Base-by-base conservation (phyloP, 2,797 vertebrate genomes). In the Vespertilio murinus region DNA sequence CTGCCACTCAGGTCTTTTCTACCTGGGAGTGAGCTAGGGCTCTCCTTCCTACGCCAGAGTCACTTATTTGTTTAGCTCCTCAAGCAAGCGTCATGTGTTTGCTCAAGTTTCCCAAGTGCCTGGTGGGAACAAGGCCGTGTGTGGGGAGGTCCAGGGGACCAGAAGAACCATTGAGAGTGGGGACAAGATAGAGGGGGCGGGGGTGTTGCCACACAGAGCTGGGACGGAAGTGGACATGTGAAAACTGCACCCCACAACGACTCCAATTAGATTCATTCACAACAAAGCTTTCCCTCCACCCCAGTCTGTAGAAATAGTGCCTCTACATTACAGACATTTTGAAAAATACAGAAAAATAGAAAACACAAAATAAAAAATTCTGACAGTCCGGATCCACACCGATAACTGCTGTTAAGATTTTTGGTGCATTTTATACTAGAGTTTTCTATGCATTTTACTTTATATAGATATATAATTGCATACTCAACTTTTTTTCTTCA, bases 21-120 rank as follows among this genome's bases (percentile, higher is more conserved):
- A 45, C 47, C 56, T 70, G 18, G 52, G 8, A 22, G 23, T 6
- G 38, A 81, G 30, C 17, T 47, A 22, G 18, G 7, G 22, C 71
- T 93, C 54, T 56, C 42, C 49, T 88, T 83, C 64, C 35, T 82
- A 12, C 42, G 80, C 74, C n/a, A 49, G 56, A 75, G 33, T 69
- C 81, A 33, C 35, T 83, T 87, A 47, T 47, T 79, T 95, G 74
- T 61, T 59, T 75, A 73, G 9, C 70, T 93, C 83, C 83, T 94
- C 61, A 89, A 75, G 84, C 52, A 23, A 82, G 40, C 1, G 5
- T 79, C 59, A 8, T 59, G 8, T 87, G 47, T 70, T 95, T 74
- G 59, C 64, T 3, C 0, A 85, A 61, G 88, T 86, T 81, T 86
- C 38, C 80, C 91, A 91, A 78, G 71, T 86, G 49, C 25, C 54